These are phyloP conservation scores for Callosobruchus maculatus DNA, from an alignment of 2,888 invertebrate species.

Conservation along the genomic window DNA sequence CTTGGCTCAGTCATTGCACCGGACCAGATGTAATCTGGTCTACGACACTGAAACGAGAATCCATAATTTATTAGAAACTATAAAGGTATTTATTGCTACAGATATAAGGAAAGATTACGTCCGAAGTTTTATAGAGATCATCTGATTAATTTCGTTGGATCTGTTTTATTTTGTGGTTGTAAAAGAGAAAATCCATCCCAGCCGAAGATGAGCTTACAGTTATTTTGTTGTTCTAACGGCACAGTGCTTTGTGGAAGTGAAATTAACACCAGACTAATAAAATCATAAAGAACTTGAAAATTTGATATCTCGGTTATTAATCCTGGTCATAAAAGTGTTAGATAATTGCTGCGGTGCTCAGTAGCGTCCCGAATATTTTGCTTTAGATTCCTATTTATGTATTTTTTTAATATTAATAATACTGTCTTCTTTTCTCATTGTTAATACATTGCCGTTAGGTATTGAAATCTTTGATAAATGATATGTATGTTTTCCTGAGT, in stretches of 20 bases:
- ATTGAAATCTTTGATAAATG: no score
- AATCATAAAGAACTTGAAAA: neutral
- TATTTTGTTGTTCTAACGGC: neutral
- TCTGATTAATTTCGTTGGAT: constrained; percentile 16
- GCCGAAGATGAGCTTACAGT: neutral
- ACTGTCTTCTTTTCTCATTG: no score
- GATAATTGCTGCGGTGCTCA: neutral
- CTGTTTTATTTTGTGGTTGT: constrained; percentile 8
- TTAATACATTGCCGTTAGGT: no score
- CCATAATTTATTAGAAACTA: constrained; percentile 16
- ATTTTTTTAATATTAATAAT: no score
- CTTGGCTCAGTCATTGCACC: no score
- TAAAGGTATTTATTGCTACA: constrained; percentile 13
- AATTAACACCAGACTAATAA: neutral
- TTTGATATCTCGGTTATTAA: neutral
- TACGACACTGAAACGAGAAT: constrained; percentile 1
- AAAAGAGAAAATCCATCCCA: neutral
- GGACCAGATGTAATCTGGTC: neutral
- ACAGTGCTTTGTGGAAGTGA: neutral
- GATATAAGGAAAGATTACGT: constrained; percentile 12
- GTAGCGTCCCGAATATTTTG: no score
- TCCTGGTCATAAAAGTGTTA: neutral
- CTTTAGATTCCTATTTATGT: no score
- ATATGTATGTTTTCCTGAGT: no score
- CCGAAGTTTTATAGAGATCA: constrained; percentile 12